Evolutionary conservation across 1,140 invertebrate genomes (phyloP), one percentile per base, ranked within the genome.

Genomic region (Mactra quadrangularis): DNA sequence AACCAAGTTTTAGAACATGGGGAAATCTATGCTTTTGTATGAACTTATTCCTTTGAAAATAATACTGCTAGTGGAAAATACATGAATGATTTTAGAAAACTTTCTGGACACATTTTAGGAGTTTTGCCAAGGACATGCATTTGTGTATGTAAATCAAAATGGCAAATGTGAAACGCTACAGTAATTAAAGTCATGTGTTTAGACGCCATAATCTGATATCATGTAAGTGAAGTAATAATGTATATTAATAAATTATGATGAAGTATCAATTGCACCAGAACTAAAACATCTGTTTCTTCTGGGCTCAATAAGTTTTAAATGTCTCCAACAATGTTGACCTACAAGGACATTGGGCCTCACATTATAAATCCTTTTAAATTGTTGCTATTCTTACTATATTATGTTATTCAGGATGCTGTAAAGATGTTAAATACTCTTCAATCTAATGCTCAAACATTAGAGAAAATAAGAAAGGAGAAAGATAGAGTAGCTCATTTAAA

Each of bases 401-500:
- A n/a, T n/a, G n/a, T n/a, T 92, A 76, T 82, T 27, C 85, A 96
- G 96, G 94, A 95, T 78, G 95, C 96, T 53, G 93, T 97, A 0
- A 89, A 93, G 62, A 93, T 94, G 55, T 92, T 97, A 27, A 96
- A 96, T 85, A 92, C 89, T 9, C 91, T 97, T 29, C 96, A 97
- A 91, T 95, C 95, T 27, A 97, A 96, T 92, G 94, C 95, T 45
- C 91, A 93, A 1, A 92, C 92, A n/a, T 87, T 96, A 45, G 92
- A 94, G 78, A 93, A 94, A 81, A 94, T 91, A 64, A 90, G 87
- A 86, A 87, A 89, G 53, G 92, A 93, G 84, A 90, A 86, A 93
- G 89, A 95, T 93, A 84, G 70, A 92, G 87, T 94, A 94, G 83
- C 88, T 27, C 77, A 89, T 52, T 72, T 83, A 0, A 91, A 92